Percentiles rank a stretch among this genome's conserved stretches.
Conservation (phyloP, 2,888 invertebrate genomes). For the Folsomia manolachei region DNA sequence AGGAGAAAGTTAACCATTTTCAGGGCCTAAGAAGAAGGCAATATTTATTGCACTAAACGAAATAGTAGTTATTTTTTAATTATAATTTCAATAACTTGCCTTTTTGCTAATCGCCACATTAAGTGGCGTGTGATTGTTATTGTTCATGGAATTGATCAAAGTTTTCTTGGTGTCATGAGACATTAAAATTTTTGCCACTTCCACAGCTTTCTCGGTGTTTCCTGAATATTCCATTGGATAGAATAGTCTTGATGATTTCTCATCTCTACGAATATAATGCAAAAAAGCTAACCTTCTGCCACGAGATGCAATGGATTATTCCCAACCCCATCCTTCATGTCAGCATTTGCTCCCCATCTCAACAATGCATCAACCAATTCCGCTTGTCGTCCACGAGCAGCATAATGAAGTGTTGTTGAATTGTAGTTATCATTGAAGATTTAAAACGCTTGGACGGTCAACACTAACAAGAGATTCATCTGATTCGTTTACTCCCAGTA, state of each 20-base stretch:
- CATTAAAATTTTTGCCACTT: slow-evolving; percentile 18
- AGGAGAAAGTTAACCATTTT: slow-evolving; percentile 27
- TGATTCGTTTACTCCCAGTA: slow-evolving; percentile 23
- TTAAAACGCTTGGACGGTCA: slow-evolving; percentile 18
- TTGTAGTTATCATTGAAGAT: slow-evolving; percentile 22
- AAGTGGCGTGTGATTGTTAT: slow-evolving; percentile 19
- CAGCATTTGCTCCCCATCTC: slow-evolving; percentile 22
- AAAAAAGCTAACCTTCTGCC: slow-evolving; percentile 21
- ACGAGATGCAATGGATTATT: slow-evolving; percentile 25
- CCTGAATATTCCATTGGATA: slow-evolving; percentile 13
- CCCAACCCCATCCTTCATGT: slow-evolving; percentile 21
- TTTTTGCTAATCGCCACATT: slow-evolving; percentile 25
- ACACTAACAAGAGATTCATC: slow-evolving; percentile 23
- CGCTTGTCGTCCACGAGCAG: slow-evolving; percentile 21
- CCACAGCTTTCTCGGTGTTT: slow-evolving; percentile 22
- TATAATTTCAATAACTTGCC: too few species aligned
- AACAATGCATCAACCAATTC: slow-evolving; percentile 23
- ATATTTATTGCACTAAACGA: too few species aligned
- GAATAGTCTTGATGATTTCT: neutral
- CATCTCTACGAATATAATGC: neutral
- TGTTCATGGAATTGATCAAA: slow-evolving; percentile 20
- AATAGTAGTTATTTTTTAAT: too few species aligned
- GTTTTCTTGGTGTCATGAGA: slow-evolving; percentile 19
- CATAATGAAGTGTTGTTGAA: slow-evolving; percentile 21
- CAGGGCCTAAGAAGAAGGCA: too few species aligned